These are phyloP conservation scores for Ivindomyrus marchei DNA, from an alignment of 2,113 vertebrate species.

Conservation along the genomic window DNA sequence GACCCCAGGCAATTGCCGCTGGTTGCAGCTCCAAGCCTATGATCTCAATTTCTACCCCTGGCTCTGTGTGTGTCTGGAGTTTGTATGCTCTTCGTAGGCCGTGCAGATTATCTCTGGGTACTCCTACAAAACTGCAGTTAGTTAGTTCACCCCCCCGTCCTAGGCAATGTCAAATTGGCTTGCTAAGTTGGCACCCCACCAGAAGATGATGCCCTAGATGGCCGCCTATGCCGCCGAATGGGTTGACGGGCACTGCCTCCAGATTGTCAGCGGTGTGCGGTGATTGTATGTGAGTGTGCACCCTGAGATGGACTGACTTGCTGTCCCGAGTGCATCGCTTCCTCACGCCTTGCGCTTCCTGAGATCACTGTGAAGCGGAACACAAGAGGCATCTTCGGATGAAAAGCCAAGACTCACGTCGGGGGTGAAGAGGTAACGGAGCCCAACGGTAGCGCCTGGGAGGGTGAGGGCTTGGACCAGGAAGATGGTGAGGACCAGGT, in stretches of 20 bases:
- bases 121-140: not conserved
- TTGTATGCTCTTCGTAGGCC: not conserved
- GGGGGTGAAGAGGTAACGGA: slow-evolving; percentile 82
- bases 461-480: slow-evolving; percentile 74
- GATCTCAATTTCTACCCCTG: not conserved
- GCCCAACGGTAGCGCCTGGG: slow-evolving; percentile 72
- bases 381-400: not conserved
- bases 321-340: not conserved
- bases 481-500: slow-evolving; percentile 80
- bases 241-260: not conserved
- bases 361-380: not conserved
- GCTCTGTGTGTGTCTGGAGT: not conserved
- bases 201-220: not conserved
- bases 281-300: not conserved
- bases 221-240: not conserved
- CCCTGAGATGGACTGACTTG: not conserved
- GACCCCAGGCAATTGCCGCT: no score
- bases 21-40: not conserved
- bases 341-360: not conserved
- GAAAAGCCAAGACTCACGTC: slow-evolving; percentile 58
- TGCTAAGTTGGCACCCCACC: not conserved
- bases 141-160: no score
- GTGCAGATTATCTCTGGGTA: not conserved
- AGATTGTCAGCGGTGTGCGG: not conserved
- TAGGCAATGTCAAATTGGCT: no score